A percentile compares a stretch with the other conserved stretches of the same genome.
Conservation (phyloP, 2,113 vertebrate genomes). For the Melierax canorus region DNA sequence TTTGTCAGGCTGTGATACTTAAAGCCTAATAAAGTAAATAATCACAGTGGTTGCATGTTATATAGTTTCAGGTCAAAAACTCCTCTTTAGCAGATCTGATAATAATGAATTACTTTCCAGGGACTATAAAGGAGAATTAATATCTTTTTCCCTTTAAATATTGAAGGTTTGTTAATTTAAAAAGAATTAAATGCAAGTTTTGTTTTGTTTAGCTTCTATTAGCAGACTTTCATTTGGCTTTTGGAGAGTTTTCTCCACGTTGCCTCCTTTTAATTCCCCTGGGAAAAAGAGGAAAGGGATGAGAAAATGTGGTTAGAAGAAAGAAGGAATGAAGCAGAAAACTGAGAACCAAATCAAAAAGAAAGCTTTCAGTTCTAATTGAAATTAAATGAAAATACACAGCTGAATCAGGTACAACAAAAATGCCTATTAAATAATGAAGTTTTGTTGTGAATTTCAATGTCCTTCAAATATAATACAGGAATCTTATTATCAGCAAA, state of each 20-base stretch:
- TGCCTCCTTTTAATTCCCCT: neutral
- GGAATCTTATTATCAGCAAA: neutral
- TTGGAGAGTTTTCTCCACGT: neutral
- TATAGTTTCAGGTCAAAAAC: neutral
- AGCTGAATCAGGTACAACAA: neutral
- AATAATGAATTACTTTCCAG: neutral
- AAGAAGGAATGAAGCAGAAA: neutral
- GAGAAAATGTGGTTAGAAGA: neutral
- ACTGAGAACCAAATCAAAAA: neutral
- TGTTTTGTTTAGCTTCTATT: neutral
- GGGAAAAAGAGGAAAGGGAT: neutral
- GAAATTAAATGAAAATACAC: constrained; percentile 1
- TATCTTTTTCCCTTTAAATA: neutral
- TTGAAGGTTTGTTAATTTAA: neutral
- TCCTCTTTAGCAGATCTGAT: neutral
- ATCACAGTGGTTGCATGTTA: neutral
- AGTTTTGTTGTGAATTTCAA: neutral
- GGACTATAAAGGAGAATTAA: neutral
- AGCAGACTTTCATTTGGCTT: neutral
- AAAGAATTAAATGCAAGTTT: neutral
- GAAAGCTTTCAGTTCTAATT: constrained; percentile 2
- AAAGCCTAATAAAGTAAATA: neutral
- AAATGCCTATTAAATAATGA: neutral
- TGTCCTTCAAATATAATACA: neutral
- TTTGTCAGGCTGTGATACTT: neutral